Evolutionary conservation across 2,888 invertebrate genomes (phyloP).

Genomic region (Rhodophaea formosa): DNA sequence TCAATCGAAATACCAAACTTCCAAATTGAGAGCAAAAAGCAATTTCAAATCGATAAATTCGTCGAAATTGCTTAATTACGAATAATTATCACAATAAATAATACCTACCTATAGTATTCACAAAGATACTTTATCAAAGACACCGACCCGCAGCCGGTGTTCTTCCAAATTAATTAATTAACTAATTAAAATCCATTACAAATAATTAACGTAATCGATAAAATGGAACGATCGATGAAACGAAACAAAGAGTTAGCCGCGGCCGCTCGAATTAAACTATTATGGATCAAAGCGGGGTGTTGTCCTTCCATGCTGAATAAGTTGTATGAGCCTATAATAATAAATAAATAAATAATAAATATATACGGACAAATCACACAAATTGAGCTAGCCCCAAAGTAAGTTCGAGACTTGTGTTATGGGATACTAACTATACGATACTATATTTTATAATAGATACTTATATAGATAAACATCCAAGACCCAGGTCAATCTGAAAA

Average conservation of each 20-base stretch:
- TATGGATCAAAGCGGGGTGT: background rate
- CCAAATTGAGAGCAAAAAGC: slow-evolving; percentile 3
- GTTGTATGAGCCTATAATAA: too few relatives aligned
- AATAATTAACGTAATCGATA: slow-evolving; percentile 57
- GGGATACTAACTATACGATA: too few relatives aligned
- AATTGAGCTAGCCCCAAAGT: too few relatives aligned
- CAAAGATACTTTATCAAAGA: slow-evolving; percentile 58
- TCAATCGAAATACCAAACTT: background rate
- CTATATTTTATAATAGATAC: too few relatives aligned
- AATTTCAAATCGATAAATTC: slow-evolving; percentile 1
- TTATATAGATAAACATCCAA: too few relatives aligned
- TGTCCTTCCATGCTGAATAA: too few relatives aligned
- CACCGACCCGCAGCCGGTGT: slow-evolving; percentile 44
- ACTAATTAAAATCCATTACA: slow-evolving; percentile 72
- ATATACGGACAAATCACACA: too few relatives aligned
- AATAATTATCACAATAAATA: slow-evolving; percentile 15
- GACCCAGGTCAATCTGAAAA: too few relatives aligned
- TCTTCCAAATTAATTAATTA: slow-evolving; percentile 68
- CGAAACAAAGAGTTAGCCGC: slow-evolving; percentile 39
- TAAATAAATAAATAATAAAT: too few relatives aligned
- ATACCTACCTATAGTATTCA: slow-evolving; percentile 30
- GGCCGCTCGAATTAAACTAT: slow-evolving; percentile 15
- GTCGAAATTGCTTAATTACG: slow-evolving; percentile 16
- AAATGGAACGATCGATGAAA: slow-evolving; percentile 56
- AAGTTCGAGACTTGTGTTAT: too few relatives aligned